These are phyloP conservation scores for Pristionchus mayeri DNA, from an alignment of 2,888 invertebrate species.

Conservation along the genomic window DNA sequence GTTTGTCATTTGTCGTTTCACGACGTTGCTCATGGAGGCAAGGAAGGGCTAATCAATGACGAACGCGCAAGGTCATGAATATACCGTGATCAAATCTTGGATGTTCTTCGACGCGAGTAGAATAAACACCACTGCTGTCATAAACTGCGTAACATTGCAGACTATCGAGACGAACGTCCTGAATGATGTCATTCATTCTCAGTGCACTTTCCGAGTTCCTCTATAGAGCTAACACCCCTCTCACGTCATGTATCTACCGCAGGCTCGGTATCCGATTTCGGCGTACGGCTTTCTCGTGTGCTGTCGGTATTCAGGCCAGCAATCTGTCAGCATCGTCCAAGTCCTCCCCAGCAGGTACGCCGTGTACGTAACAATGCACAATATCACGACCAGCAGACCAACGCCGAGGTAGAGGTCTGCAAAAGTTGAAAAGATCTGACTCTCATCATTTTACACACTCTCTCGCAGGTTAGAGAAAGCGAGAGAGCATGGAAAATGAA, in stretches of 20 bases:
- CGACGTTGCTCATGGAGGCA: no score
- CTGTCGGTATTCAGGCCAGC: slow-evolving; percentile 66
- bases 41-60: no score
- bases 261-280: slow-evolving; percentile 71
- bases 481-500: no score
- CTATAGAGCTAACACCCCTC: not conserved
- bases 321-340: slow-evolving; percentile 70
- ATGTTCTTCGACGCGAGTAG: slow-evolving; percentile 73
- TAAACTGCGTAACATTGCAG: slow-evolving; percentile 72
- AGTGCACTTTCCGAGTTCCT: not conserved
- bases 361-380: slow-evolving; percentile 67
- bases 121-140: slow-evolving; percentile 70
- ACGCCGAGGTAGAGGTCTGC: slow-evolving; percentile 68
- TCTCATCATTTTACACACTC: no score
- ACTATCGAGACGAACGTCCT: slow-evolving; percentile 67
- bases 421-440: slow-evolving; percentile 34
- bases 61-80: no score
- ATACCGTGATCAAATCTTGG: slow-evolving; percentile 69
- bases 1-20: no score
- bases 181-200: not conserved
- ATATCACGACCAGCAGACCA: slow-evolving; percentile 63
- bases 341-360: slow-evolving; percentile 70
- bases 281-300: slow-evolving; percentile 74
- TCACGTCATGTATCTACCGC: slow-evolving; percentile 63
- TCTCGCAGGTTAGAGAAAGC: no score